Base-by-base conservation (phyloP, 2,797 vertebrate genomes). In the Neosalanx taihuensis region DNA sequence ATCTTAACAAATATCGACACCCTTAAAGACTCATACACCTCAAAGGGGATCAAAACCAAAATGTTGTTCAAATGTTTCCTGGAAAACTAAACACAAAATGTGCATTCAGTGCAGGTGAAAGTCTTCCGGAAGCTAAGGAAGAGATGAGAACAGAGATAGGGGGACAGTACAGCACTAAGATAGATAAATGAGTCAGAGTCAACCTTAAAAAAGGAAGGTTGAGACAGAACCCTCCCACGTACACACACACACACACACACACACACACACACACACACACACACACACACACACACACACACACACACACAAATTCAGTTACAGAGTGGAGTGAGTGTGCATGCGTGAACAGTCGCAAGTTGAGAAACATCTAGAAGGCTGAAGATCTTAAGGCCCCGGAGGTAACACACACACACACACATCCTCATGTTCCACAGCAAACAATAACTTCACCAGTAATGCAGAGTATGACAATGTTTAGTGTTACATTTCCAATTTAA, bases 51-150 rank as follows among this genome's bases (percentile, higher is more conserved):
- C 3, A 79, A 35, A 9, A 12, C 13, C 10, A 13, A 46, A 13
- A 41, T 41, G 73, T 12, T 31, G 68, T 63, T 73, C 7, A 70
- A 69, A 73, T 56, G 79, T 67, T 31, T 35, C 60, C 23, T 62
- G 18, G 20, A 75, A 78, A 72, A 83, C 70, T 12, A 46, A 26
- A 46, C 33, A 80, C 57, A 15, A 74, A 49, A 83, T 87, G 84
- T 88, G 86, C 85, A 85, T 80, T 87, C 78, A 87, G 86, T 86
- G 88, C 85, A 81, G 77, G 69, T 65, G 60, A 72, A 74, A 13
- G 26, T 37, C 31, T n/a, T 29, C 62, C 72, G 57, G 74, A 49
- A 46, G 67, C 18, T 46, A 64, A 71, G 51, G 31, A 75, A 2
- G 57, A 37, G 51, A 76, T 29, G 56, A 57, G 30, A 46, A 37